Evolutionary conservation across 2,797 vertebrate species (phyloP), one percentile per base, ranked within the genome.

Genomic region (Dendrocincla fuliginosa): DNA sequence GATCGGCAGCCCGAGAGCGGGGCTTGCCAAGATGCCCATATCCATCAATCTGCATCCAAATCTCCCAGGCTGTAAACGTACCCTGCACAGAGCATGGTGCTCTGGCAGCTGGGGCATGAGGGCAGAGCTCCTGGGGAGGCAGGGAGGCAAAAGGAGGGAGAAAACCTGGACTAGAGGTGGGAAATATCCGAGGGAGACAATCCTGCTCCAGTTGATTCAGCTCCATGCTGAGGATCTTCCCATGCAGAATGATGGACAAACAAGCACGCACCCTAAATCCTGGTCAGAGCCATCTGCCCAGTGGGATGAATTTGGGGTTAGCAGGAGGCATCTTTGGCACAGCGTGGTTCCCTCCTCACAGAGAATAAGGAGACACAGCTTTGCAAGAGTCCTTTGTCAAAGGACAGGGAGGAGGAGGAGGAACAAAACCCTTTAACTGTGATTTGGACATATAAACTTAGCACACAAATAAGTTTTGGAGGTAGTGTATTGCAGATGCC

Each of bases 41-140:
- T 97, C 97, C 96, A 97, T 98, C 96, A 92, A 24, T 95, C 84
- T 92, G 84, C 91, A 84, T 87, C 95, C 91, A 79, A 78, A 90
- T 90, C 77, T n/a, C 87, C 94, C 92, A 74, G 84, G 90, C 93
- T 78, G 84, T 84, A 79, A 94, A 84, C 61, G 78, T 24, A 67
- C 73, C 13, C 0, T 86, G 88, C 84, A 93, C 92, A 96, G 85
- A 95, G 69, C 14, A 14, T 35, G 55, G 78, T 52, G 64, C 57
- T 81, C 50, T 87, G n/a, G 53, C 55, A 42, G 28, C 12, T 30
- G 44, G 32, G 30, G 25, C n/a, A 23, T n/a, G 11, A 80, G 85
- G 39, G 71, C 24, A 50, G 18, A 6, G 68, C 82, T 81, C 37
- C 75, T 59, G 42, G 50, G 41, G 44, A 16, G 27, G 65, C 8